A percentile compares a stretch with the other conserved stretches of the same genome.
These are phyloP conservation scores for Copidosoma floridanum DNA, from an alignment of 1,140 invertebrate species.

Conservation along the genomic window DNA sequence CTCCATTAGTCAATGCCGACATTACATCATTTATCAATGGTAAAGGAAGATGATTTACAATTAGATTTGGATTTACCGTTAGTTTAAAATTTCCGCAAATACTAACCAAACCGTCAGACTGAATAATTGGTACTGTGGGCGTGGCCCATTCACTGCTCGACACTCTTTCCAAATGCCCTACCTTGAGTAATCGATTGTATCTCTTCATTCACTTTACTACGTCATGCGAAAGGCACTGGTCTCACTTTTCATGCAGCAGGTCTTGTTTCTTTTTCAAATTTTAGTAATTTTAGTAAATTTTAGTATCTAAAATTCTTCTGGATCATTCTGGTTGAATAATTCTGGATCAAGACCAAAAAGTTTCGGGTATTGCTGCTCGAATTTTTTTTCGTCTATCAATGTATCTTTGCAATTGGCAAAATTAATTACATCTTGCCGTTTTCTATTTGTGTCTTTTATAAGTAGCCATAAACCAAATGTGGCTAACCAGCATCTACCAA, in stretches of 20 bases:
- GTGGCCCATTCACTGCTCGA: constrained; percentile 45
- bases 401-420: neutral
- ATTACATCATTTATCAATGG: neutral
- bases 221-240: neutral
- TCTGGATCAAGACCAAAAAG: too few species aligned
- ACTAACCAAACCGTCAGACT: constrained; percentile 43
- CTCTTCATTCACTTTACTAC: constrained; percentile 22
- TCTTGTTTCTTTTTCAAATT: neutral
- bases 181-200: constrained; percentile 25
- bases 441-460: constrained; percentile 30
- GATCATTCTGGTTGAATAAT: neutral
- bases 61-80: constrained; percentile 20
- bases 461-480: too few species aligned
- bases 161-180: constrained; percentile 15
- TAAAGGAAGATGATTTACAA: neutral
- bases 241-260: neutral
- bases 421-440: constrained; percentile 20
- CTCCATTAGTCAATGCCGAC: neutral
- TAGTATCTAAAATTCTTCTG: too few species aligned
- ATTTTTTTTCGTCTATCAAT: neutral
- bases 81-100: constrained; percentile 35
- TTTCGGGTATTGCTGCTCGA: too few species aligned
- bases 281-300: neutral
- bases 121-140: constrained; percentile 49
- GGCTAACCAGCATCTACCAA: too few species aligned